Evolutionary conservation across 37 sponge, comb jelly and placozoan genomes (phyloP).

Genomic region (Cliona cf. orientalis): DNA sequence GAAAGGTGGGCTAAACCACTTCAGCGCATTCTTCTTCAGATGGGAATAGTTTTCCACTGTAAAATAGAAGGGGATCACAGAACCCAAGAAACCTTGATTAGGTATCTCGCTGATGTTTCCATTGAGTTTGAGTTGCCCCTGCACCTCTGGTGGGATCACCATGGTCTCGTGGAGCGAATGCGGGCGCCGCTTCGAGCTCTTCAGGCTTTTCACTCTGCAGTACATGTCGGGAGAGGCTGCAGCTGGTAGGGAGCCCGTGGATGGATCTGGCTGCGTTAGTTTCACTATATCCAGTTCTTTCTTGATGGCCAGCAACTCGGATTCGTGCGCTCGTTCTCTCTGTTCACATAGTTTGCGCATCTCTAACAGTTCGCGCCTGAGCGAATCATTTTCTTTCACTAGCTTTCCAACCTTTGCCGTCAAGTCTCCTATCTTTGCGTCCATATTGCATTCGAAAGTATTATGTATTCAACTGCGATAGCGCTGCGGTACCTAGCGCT

Average conservation of each 20-base stretch:
- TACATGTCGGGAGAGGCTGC: slow-evolving; percentile 16
- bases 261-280: slow-evolving; percentile 13
- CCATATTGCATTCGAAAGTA: not conserved
- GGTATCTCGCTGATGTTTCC: too few relatives aligned
- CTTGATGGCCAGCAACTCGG: slow-evolving; percentile 24
- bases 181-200: slow-evolving; percentile 10
- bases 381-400: slow-evolving; percentile 13
- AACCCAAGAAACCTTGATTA: not conserved
- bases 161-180: slow-evolving; percentile 22
- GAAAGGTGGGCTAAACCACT: slow-evolving; percentile 37
- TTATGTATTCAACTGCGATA: not conserved
- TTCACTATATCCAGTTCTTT: slow-evolving; percentile 28
- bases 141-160: slow-evolving; percentile 3
- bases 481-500: too few relatives aligned
- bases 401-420: not conserved
- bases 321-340: slow-evolving; percentile 21
- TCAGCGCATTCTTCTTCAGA: slow-evolving; percentile 17
- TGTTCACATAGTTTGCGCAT: slow-evolving; percentile 12
- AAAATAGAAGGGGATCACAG: slow-evolving; percentile 29
- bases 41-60: slow-evolving; percentile 33
- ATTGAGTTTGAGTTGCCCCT: not conserved
- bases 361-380: slow-evolving; percentile 17
- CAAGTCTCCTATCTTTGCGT: not conserved
- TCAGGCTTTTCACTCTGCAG: slow-evolving; percentile 21
- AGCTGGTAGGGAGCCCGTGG: not conserved